These are phyloP conservation scores for Oncorhynchus nerka DNA, from an alignment of 2,113 vertebrate species.

Conservation along the genomic window DNA sequence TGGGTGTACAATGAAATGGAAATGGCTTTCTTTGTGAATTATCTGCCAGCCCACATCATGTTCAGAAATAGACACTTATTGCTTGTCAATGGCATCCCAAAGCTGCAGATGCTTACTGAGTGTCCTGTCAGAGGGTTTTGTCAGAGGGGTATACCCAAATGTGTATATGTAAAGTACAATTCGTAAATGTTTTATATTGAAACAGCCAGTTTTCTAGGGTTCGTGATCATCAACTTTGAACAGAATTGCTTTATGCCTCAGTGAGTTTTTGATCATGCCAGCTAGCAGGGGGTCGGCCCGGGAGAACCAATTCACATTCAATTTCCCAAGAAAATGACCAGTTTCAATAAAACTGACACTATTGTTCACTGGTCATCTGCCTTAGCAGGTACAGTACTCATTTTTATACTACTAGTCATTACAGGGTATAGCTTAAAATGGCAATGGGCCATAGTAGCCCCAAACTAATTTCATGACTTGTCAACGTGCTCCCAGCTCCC, in stretches of 20 bases:
- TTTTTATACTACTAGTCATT: neutral
- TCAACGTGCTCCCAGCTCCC: neutral
- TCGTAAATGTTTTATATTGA: no score
- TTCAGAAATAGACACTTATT: neutral
- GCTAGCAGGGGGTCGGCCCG: neutral
- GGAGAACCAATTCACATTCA: neutral
- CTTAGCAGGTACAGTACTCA: neutral
- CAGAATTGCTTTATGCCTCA: neutral
- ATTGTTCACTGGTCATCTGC: no score
- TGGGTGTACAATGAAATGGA: neutral
- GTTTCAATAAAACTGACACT: neutral
- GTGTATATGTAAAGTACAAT: no score
- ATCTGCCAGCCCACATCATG: neutral
- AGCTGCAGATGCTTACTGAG: neutral
- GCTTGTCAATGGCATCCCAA: neutral
- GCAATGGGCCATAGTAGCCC: no score
- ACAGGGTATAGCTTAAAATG: no score
- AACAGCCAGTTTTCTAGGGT: neutral
- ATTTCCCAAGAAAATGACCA: neutral
- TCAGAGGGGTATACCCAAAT: no score
- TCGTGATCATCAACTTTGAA: neutral
- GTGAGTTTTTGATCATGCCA: neutral
- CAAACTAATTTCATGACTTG: neutral
- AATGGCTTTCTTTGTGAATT: neutral
- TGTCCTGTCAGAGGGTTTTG: neutral